Conservation (phyloP, 1,140 invertebrate species). For the Zaprionus camerounensis region DNA sequence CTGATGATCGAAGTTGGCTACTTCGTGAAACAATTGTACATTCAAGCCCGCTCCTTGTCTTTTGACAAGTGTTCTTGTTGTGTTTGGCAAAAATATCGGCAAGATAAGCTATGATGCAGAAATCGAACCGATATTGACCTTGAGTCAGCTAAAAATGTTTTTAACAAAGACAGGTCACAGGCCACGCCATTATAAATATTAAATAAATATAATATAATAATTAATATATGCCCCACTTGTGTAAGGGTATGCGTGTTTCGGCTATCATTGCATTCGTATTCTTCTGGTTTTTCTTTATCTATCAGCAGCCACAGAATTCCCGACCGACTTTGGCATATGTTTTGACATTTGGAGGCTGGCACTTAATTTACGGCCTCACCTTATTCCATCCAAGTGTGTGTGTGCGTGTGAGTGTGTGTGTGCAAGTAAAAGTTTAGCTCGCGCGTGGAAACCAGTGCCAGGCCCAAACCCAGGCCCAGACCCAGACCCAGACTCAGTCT, state of each 20-base stretch:
- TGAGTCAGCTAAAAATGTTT: too few relatives aligned
- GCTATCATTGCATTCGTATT: neutral
- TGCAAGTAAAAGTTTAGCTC: conserved; percentile 1
- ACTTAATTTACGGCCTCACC: conserved; percentile 71
- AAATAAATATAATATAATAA: neutral
- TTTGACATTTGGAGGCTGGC: conserved; percentile 72
- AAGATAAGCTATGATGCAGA: too few relatives aligned
- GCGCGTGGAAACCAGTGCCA: conserved; percentile 15
- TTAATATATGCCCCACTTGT: neutral
- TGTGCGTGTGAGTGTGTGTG: neutral
- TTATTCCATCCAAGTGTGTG: conserved; percentile 18
- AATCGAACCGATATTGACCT: too few relatives aligned
- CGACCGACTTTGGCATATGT: conserved; percentile 58
- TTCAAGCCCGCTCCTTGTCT: too few relatives aligned
- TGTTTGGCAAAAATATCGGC: too few relatives aligned
- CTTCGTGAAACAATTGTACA: too few relatives aligned
- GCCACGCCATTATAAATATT: too few relatives aligned
- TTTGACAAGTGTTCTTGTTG: too few relatives aligned
- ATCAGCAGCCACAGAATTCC: conserved; percentile 46
- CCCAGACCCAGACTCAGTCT: conserved; percentile 18
- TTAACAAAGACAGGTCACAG: too few relatives aligned
- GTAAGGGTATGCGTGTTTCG: neutral
- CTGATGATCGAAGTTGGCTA: too few relatives aligned
- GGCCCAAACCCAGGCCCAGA: conserved; percentile 29
- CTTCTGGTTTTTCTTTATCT: conserved; percentile 45